Percentiles rank a stretch among this genome's conserved stretches.
Evolutionary conservation across 2,888 invertebrate species (phyloP).

Genomic region (Lissonota sp.): DNA sequence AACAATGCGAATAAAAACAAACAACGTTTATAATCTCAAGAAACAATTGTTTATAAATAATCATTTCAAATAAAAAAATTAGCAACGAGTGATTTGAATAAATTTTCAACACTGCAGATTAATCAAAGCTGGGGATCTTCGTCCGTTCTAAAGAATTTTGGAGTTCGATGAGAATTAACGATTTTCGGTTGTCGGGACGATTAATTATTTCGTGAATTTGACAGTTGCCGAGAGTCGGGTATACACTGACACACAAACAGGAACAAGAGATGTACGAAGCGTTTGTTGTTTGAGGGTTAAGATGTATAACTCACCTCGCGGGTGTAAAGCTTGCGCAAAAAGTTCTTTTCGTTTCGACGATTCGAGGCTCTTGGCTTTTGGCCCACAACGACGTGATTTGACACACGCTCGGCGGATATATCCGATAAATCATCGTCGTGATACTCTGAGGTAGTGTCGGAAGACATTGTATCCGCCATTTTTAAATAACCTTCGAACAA

Average conservation of each 20-base stretch:
- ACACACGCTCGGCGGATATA: slow-evolving; percentile 79
- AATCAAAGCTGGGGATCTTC: not conserved
- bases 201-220: slow-evolving; percentile 56
- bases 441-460: slow-evolving; percentile 83
- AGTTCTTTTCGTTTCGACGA: slow-evolving; percentile 77
- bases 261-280: slow-evolving; percentile 19
- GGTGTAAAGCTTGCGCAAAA: slow-evolving; percentile 86
- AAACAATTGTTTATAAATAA: no score
- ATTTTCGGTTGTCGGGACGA: not conserved
- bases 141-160: not conserved
- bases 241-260: not conserved
- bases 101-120: not conserved
- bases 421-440: slow-evolving; percentile 82
- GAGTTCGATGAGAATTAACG: not conserved
- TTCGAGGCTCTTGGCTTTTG: slow-evolving; percentile 76
- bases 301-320: slow-evolving; percentile 86
- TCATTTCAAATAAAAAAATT: no score
- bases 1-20: slow-evolving; percentile 32
- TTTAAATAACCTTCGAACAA: slow-evolving; percentile 81
- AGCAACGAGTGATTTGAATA: no score
- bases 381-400: slow-evolving; percentile 79
- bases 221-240: slow-evolving; percentile 64
- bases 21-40: not conserved
- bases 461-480: slow-evolving; percentile 84
- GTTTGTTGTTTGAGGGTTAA: slow-evolving; percentile 72